These are phyloP conservation scores for Neoitamus cyanurus DNA, from an alignment of 2,888 invertebrate species.

Conservation along the genomic window DNA sequence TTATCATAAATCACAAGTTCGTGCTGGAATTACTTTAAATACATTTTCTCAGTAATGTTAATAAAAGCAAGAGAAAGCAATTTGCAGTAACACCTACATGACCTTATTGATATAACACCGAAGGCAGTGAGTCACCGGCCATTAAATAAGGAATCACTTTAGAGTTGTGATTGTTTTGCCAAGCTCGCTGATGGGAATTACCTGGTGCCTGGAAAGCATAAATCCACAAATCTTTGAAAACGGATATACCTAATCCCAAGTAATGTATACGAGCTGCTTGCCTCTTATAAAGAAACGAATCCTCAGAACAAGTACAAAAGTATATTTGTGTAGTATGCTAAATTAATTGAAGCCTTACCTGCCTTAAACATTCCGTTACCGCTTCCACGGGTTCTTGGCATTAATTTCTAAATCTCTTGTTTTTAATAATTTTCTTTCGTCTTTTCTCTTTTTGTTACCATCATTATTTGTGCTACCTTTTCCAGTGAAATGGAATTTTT, in stretches of 20 bases:
- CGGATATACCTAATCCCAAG: not conserved
- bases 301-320: not conserved
- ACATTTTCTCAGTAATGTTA: not conserved
- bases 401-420: not conserved
- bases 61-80: not conserved
- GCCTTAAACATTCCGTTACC: not conserved
- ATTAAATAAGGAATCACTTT: not conserved
- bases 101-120: not conserved
- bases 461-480: conserved; percentile 16
- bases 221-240: not conserved
- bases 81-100: not conserved
- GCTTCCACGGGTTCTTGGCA: not conserved
- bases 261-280: not conserved
- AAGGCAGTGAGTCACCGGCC: not conserved
- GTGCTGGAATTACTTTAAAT: not conserved
- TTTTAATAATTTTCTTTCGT: not conserved
- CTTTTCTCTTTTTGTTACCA: not conserved
- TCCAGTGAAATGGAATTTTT: conserved; percentile 28
- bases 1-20: not conserved
- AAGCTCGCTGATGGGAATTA: not conserved
- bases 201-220: not conserved
- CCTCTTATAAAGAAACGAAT: not conserved
- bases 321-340: not conserved
- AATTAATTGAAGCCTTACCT: not conserved
- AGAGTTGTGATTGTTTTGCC: not conserved